Evolutionary conservation across 2,113 vertebrate species (phyloP), one percentile per base, ranked within the genome.

Genomic region (Myocastor coypus): DNA sequence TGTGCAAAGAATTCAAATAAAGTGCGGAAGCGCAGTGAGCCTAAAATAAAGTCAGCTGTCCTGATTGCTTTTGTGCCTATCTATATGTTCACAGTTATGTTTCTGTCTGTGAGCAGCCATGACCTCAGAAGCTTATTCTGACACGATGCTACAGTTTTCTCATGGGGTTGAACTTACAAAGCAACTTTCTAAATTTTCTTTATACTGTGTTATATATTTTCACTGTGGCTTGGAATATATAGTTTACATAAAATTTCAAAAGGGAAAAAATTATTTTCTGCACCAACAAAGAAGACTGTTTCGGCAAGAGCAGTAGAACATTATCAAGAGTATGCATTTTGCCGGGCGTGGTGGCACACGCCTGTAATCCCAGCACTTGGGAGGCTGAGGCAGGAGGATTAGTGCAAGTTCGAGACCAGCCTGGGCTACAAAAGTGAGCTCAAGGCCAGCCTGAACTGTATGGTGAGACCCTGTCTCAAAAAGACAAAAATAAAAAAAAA

Each of bases 1-100:
- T 83, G 37, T 83, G 28, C 68, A 94, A 81, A 30, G 34, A 85
- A 69, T 61, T 89, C 30, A 93, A 80, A 83, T 71, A 80, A 82
- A 94, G 59, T 68, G 0, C 28, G 37, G 26, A 89, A 64, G 22
- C 34, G 84, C 5, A 50, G 10, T 66, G 20, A 5, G 50, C 42
- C 50, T 82, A 75, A 87, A 84, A 87, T 91, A 69, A 89, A 86
- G 20, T 22, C 42, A 64, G 7, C 28, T 95, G 3, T 92, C 75
- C 69, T 55, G 40, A 59, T 34, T 64, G 24, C 34, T 89, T 91
- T 75, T 84, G 3, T 68, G 57, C 30, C 32, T 3, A 2, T 34
- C 32, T 28, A 10, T 63, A 71, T 34, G 20, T 87, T 55, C 26
- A 64, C 11, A 40, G 75, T 66, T 84, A 10, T 20, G 28, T 37